phyloP scores from a whole-genome alignment of 1,140 invertebrate genomes.

The Odontomachus brunneus region DNA sequence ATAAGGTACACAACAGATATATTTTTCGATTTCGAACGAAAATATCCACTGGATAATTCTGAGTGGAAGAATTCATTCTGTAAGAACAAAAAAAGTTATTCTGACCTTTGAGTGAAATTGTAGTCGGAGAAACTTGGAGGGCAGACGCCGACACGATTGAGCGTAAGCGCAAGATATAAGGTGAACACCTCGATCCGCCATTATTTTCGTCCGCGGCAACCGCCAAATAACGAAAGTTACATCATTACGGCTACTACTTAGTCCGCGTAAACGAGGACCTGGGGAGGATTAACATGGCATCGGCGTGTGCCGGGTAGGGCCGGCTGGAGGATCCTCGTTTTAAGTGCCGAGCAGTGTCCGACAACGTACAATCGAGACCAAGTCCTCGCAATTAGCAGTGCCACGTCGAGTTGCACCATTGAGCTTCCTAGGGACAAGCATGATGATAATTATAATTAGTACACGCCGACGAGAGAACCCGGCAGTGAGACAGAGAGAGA shows the following conservation, averaged over 20 bases:
- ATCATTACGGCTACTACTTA: conserved; percentile 51
- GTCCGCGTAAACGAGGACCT: conserved; percentile 39
- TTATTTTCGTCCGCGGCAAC: conserved; percentile 15
- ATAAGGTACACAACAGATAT: no score
- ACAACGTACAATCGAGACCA: conserved; percentile 62
- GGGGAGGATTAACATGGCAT: conserved; percentile 50
- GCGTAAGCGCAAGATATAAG: no score
- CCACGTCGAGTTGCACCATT: conserved; percentile 61
- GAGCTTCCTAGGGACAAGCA: conserved; percentile 44
- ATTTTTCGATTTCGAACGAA: no score
- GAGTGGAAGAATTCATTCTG: no score
- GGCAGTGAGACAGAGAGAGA: no score
- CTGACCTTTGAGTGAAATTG: no score
- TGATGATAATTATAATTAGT: conserved; percentile 71
- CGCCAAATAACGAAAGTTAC: conserved; percentile 57
- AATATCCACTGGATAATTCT: no score
- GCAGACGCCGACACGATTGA: no score
- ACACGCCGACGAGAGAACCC: conserved; percentile 7
- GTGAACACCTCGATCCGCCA: no score
- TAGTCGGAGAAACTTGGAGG: no score
- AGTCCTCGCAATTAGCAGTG: conserved; percentile 65
- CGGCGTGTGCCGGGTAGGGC: conserved; percentile 5
- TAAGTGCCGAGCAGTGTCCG: conserved; percentile 50
- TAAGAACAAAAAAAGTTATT: no score
- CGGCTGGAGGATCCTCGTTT: conserved; percentile 57